phyloP scores from a whole-genome alignment of 2,888 invertebrate species.

The Pegoplata infirma region DNA sequence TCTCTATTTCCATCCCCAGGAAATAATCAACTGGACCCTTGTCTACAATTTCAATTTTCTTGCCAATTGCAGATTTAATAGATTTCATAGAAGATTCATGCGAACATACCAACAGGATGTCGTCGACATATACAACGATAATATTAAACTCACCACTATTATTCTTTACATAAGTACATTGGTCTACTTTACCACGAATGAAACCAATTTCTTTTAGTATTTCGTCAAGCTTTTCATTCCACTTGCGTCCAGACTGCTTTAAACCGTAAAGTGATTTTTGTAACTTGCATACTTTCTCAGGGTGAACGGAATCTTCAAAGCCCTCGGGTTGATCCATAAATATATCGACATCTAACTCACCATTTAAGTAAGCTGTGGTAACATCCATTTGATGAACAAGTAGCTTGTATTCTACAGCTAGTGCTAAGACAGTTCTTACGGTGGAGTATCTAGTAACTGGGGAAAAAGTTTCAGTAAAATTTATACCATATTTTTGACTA shows the following conservation, averaged over 20 bases:
- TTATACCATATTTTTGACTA: slow-evolving; percentile 36
- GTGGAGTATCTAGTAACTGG: slow-evolving; percentile 40
- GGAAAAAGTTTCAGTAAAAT: slow-evolving; percentile 48
- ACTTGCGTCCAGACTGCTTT: slow-evolving; percentile 61
- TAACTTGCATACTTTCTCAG: slow-evolving; percentile 51
- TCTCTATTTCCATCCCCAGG: slow-evolving; percentile 43
- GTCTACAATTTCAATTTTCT: slow-evolving; percentile 30
- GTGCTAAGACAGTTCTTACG: slow-evolving; percentile 25
- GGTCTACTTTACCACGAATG: slow-evolving; percentile 47
- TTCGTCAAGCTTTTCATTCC: slow-evolving; percentile 47
- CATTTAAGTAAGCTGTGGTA: slow-evolving; percentile 54
- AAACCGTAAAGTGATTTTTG: slow-evolving; percentile 63
- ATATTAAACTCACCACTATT: slow-evolving; percentile 6
- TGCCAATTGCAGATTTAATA: slow-evolving; percentile 23
- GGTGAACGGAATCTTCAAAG: slow-evolving; percentile 28
- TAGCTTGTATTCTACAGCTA: slow-evolving; percentile 36
- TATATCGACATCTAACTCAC: slow-evolving; percentile 52
- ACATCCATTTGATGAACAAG: slow-evolving; percentile 52
- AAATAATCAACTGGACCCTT: slow-evolving; percentile 38
- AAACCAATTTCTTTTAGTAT: slow-evolving; percentile 34
- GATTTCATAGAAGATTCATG: slow-evolving; percentile 9
- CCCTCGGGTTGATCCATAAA: slow-evolving; percentile 54
- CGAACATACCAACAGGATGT: slow-evolving; percentile 46
- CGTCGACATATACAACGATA: slow-evolving; percentile 51
- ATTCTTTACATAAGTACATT: slow-evolving; percentile 49